Percentiles rank a stretch among this genome's conserved stretches.
phyloP scores from a whole-genome alignment of 2,113 vertebrate genomes.

The Nyctereutes procyonoides region DNA sequence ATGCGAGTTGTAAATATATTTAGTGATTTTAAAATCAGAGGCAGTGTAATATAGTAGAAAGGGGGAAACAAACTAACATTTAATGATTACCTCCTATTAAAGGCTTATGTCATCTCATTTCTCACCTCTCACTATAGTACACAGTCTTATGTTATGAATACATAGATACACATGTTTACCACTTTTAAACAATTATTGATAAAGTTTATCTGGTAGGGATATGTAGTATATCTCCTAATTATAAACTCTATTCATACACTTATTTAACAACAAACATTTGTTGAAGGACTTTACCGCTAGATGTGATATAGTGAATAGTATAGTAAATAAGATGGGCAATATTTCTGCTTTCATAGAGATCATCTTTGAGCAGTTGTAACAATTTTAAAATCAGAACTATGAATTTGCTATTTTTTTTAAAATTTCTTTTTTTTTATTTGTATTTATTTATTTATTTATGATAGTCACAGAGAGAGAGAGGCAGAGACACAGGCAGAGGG shows the following conservation, averaged over 20 bases:
- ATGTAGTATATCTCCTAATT: background rate
- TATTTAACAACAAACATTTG: background rate
- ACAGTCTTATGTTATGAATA: background rate
- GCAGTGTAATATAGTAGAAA: background rate
- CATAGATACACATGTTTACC: background rate
- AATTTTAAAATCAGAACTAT: background rate
- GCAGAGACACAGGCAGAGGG: too few species aligned
- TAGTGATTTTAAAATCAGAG: constrained; percentile 24
- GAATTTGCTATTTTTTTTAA: too few species aligned
- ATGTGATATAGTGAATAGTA: background rate
- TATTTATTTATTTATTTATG: too few species aligned
- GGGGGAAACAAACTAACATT: background rate
- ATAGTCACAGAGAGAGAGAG: too few species aligned
- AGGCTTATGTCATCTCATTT: background rate
- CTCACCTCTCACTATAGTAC: background rate
- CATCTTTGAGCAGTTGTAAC: background rate
- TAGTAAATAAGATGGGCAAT: background rate
- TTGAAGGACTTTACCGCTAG: background rate
- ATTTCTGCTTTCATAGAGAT: background rate
- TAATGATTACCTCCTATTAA: background rate
- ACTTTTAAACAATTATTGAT: background rate
- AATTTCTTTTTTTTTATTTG: too few species aligned
- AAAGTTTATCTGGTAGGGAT: background rate
- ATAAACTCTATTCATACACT: background rate
- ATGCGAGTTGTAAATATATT: background rate